A percentile compares a stretch with the other conserved stretches of the same genome.
phyloP scores from a whole-genome alignment of 2,888 invertebrate species.

The Thereva nobilitata region DNA sequence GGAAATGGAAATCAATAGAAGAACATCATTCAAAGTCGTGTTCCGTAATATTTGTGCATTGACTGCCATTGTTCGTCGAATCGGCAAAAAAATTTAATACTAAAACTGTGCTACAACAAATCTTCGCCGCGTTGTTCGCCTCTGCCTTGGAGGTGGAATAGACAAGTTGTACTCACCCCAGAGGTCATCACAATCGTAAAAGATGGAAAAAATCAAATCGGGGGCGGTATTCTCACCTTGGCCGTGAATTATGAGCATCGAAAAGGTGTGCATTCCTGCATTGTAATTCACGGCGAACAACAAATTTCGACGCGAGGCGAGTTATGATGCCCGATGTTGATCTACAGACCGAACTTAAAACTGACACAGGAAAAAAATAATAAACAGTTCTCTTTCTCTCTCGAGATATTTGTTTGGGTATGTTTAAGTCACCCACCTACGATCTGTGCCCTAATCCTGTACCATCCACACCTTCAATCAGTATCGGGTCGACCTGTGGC shows the following conservation, averaged over 20 bases:
- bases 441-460: slow-evolving; percentile 3
- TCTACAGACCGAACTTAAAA: slow-evolving; percentile 20
- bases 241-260: slow-evolving; percentile 19
- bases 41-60: no score
- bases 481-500: not conserved
- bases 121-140: not conserved
- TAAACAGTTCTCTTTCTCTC: not conserved
- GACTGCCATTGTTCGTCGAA: no score
- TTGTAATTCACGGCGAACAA: slow-evolving; percentile 11
- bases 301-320: not conserved
- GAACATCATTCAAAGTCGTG: no score
- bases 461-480: slow-evolving; percentile 23
- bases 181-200: slow-evolving; percentile 14
- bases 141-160: not conserved
- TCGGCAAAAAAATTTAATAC: no score
- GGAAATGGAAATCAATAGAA: no score
- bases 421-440: slow-evolving; percentile 26
- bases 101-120: no score
- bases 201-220: slow-evolving; percentile 13
- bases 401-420: not conserved
- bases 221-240: slow-evolving; percentile 32
- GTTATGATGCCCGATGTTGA: slow-evolving; percentile 8
- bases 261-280: slow-evolving; percentile 2
- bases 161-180: slow-evolving; percentile 17
- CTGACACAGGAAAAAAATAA: slow-evolving; percentile 8